phyloP scores from a whole-genome alignment of 2,113 vertebrate species.

The Gasterosteus nipponicus region DNA sequence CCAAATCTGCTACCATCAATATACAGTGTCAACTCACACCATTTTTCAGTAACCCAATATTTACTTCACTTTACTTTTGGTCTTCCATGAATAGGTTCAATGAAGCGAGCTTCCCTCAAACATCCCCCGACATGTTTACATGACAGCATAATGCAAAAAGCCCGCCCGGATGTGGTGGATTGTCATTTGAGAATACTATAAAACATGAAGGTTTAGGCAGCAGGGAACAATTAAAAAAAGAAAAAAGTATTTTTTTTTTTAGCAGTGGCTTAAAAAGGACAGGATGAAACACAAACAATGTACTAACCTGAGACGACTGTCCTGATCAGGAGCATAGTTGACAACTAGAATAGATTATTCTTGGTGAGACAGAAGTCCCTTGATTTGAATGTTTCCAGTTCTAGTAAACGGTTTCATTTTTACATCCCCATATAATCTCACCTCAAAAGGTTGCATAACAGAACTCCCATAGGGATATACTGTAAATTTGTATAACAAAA shows the following conservation, averaged over 20 bases:
- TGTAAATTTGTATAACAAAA: conserved; percentile 64
- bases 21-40: conserved; percentile 1
- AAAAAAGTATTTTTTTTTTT: not conserved
- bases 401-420: conserved; percentile 28
- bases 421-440: conserved; percentile 51
- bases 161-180: conserved; percentile 55
- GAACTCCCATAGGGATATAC: conserved; percentile 75
- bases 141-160: conserved; percentile 18
- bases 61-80: conserved; percentile 43
- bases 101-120: conserved; percentile 21
- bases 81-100: conserved; percentile 37
- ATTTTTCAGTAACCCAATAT: conserved; percentile 42
- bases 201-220: conserved; percentile 23
- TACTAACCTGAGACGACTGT: conserved; percentile 47
- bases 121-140: conserved; percentile 14
- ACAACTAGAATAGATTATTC: not conserved
- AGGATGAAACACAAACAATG: conserved; percentile 9
- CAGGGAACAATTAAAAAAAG: not conserved
- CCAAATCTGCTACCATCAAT: not conserved
- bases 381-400: conserved; percentile 26
- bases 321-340: conserved; percentile 8
- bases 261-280: conserved; percentile 14
- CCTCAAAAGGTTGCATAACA: conserved; percentile 65
- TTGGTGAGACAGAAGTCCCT: conserved; percentile 3
- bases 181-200: conserved; percentile 57